phyloP scores from a whole-genome alignment of 2,888 invertebrate species.

The Diachrysia chrysitis region DNA sequence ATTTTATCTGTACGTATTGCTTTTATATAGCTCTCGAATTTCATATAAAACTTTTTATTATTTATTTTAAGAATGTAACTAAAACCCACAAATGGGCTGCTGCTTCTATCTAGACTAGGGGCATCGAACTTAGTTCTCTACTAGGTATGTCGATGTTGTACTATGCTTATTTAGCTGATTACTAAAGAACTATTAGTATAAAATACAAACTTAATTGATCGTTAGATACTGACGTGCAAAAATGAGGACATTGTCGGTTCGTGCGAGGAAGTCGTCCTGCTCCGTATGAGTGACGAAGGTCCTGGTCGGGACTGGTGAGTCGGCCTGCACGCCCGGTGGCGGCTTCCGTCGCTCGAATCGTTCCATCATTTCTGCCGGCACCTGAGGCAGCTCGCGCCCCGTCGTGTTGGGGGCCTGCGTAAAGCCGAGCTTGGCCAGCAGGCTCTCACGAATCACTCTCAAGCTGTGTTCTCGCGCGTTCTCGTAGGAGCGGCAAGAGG shows the following conservation, averaged over 20 bases:
- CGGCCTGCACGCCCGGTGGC: constrained; percentile 90
- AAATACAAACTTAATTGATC: constrained; percentile 54
- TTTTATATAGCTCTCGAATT: background rate
- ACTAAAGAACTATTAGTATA: constrained; percentile 42
- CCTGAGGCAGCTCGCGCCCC: constrained; percentile 87
- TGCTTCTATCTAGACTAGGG: constrained; percentile 65
- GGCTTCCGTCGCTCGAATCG: constrained; percentile 86
- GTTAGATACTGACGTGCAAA: constrained; percentile 90
- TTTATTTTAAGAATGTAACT: constrained; percentile 8
- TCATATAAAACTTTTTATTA: constrained; percentile 3
- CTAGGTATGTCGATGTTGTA: constrained; percentile 54
- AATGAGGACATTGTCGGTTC: constrained; percentile 91
- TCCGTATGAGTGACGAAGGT: constrained; percentile 88
- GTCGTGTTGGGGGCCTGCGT: constrained; percentile 91
- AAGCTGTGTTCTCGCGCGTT: constrained; percentile 90
- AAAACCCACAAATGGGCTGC: constrained; percentile 45
- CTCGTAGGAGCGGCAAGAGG: constrained; percentile 88
- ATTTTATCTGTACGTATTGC: too few species aligned
- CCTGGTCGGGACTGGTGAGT: constrained; percentile 87
- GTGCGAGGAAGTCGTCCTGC: constrained; percentile 91
- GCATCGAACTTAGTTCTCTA: constrained; percentile 77
- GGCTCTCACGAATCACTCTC: constrained; percentile 90
- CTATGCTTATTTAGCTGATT: constrained; percentile 43
- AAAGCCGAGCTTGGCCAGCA: constrained; percentile 90
- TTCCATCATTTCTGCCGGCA: constrained; percentile 89